These are phyloP conservation scores for Crambe crambe DNA, from an alignment of 37 sponge, comb jelly and placozoan genomes.

Conservation along the genomic window DNA sequence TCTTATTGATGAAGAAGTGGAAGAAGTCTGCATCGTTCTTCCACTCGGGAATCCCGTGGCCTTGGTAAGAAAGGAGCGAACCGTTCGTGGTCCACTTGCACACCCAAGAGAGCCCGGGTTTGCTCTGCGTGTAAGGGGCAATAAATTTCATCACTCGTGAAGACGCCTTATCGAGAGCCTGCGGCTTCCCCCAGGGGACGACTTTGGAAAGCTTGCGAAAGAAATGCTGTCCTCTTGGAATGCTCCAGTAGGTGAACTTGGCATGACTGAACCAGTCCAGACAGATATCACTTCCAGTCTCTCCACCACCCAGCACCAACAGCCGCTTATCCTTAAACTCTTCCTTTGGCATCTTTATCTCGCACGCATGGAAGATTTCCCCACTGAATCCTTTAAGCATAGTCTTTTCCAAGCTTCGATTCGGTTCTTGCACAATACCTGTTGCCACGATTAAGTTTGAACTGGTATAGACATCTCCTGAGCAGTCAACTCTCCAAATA, in stretches of 20 bases:
- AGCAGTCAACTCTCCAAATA: slow-evolving; percentile 48
- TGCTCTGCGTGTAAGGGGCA: slow-evolving; percentile 64
- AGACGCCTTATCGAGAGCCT: slow-evolving; percentile 82
- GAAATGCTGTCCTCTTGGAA: slow-evolving; percentile 87
- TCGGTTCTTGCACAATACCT: slow-evolving; percentile 48
- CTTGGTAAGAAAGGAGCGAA: slow-evolving; percentile 84
- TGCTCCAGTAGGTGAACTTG: slow-evolving; percentile 82
- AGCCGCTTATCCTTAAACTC: slow-evolving; percentile 62
- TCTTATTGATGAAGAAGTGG: slow-evolving; percentile 72
- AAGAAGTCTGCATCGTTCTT: slow-evolving; percentile 68
- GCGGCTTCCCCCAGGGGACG: slow-evolving; percentile 76
- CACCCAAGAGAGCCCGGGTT: slow-evolving; percentile 83
- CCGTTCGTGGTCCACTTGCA: slow-evolving; percentile 88
- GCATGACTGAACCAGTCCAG: slow-evolving; percentile 70
- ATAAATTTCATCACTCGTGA: slow-evolving; percentile 61
- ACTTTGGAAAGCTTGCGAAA: slow-evolving; percentile 74
- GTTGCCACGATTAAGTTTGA: slow-evolving; percentile 59
- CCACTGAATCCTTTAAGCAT: slow-evolving; percentile 61
- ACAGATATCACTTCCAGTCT: slow-evolving; percentile 88
- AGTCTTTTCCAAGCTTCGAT: slow-evolving; percentile 36
- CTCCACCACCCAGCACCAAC: slow-evolving; percentile 90
- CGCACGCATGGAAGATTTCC: slow-evolving; percentile 59
- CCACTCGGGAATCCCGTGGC: slow-evolving; percentile 89
- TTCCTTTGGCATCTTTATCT: slow-evolving; percentile 54
- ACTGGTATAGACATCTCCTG: slow-evolving; percentile 53